Evolutionary conservation across 2,888 invertebrate genomes (phyloP).

Genomic region (Zhuqinia jingwanae): DNA sequence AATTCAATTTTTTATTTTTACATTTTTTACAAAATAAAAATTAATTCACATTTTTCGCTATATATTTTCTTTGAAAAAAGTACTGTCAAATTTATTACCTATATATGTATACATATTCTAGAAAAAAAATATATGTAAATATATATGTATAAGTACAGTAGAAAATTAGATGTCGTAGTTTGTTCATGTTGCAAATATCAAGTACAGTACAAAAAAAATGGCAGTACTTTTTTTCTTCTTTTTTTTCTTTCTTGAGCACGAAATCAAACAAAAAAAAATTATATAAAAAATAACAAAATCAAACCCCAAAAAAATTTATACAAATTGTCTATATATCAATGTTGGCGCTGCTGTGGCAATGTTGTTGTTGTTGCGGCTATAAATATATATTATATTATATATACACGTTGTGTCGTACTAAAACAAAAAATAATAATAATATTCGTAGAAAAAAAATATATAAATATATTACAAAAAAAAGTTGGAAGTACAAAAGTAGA

Average conservation of each 20-base stretch:
- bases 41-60: conserved; percentile 9
- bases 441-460: not conserved
- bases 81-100: conserved; percentile 14
- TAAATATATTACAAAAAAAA: too few relatives aligned
- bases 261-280: not conserved
- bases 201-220: not conserved
- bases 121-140: conserved; percentile 6
- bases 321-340: conserved; percentile 54
- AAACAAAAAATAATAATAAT: not conserved
- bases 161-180: not conserved
- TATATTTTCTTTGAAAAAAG: conserved; percentile 14
- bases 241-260: conserved; percentile 39
- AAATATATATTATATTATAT: not conserved
- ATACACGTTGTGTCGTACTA: conserved; percentile 15
- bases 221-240: conserved; percentile 63
- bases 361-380: conserved; percentile 32
- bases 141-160: conserved; percentile 8
- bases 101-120: not conserved
- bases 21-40: too few relatives aligned
- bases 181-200: not conserved
- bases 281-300: conserved; percentile 44
- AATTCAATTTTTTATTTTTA: too few relatives aligned
- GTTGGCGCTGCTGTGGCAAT: conserved; percentile 63
- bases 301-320: conserved; percentile 11
- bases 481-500: not conserved